These are phyloP conservation scores for Cordilura impudica DNA, from an alignment of 2,888 invertebrate genomes.

Conservation along the genomic window DNA sequence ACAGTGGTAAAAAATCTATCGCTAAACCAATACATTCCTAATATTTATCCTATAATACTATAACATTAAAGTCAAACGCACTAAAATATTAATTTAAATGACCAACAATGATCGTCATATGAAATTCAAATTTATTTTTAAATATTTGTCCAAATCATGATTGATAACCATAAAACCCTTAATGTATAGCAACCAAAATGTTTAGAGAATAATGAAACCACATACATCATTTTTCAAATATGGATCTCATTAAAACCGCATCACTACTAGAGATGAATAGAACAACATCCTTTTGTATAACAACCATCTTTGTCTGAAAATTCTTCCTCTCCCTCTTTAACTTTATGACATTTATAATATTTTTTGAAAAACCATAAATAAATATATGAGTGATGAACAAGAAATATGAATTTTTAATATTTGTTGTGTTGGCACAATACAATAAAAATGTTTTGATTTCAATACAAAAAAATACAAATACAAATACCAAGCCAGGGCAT, in stretches of 20 bases:
- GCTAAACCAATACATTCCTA: no score
- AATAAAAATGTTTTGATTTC: slow-evolving; percentile 25
- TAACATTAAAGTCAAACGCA: no score
- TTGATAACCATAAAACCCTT: slow-evolving; percentile 62
- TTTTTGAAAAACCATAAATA: neutral
- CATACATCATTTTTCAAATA: slow-evolving; percentile 47
- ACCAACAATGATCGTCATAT: neutral
- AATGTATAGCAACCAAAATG: neutral
- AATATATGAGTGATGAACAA: slow-evolving; percentile 38
- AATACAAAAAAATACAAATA: slow-evolving; percentile 6
- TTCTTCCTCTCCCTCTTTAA: slow-evolving; percentile 27
- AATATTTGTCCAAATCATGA: slow-evolving; percentile 69
- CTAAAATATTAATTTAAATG: no score
- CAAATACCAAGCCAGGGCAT: neutral
- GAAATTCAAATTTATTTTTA: neutral
- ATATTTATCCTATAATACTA: no score
- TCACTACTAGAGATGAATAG: slow-evolving; percentile 65
- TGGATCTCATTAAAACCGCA: slow-evolving; percentile 72
- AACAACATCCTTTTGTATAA: slow-evolving; percentile 43
- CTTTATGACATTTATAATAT: slow-evolving; percentile 10
- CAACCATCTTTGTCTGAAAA: neutral
- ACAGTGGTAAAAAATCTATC: no score
- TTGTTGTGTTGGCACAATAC: slow-evolving; percentile 18
- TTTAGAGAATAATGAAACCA: slow-evolving; percentile 20
- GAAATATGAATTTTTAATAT: slow-evolving; percentile 55